Evolutionary conservation across 2,888 invertebrate species (phyloP), one percentile per base, ranked within the genome.

Genomic region (Bhutanitis thaidina): DNA sequence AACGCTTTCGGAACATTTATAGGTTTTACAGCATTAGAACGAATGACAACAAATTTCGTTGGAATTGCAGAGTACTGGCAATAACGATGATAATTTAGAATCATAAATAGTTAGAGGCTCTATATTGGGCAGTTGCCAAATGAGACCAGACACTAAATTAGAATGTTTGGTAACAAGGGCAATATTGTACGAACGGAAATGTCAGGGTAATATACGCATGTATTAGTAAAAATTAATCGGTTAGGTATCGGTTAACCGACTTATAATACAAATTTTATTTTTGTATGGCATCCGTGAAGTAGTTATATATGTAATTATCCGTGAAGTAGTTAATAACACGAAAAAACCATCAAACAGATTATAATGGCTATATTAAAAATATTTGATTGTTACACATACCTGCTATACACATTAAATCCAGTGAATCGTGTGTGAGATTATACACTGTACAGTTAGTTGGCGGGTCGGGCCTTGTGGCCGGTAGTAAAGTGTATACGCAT

Each of bases 371-470:
- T n/a, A n/a, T n/a, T n/a, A n/a, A n/a, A n/a, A 20, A 20, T 20
- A 20, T 20, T 20, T 20, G 5, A 20, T 20, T 27, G 27, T 27
- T 29, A 35, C 2, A 63, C 65, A 60, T 59, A 75, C 92, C 93
- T 64, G 92, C 84, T 34, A 87, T 62, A 75, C 96, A 96, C 62
- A 93, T 91, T 32, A 95, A 91, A 65, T 94, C 93, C 66, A 96
- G 77, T 0, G 95, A 94, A 58, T 94, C 93, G 49, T 94, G 92
- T 13, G 95, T 95, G 62, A 94, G 92, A 75, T 96, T 96, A 61
- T 93, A 92, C 43, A 95, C 91, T 1, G 94, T 93, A 77, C 96
- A 96, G 76, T 95, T 95, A 61, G 92, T 91, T 0, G 95, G 95
- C 1, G 94, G 91, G 65, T 95, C 95, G 0, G 96, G 96, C 62